These are phyloP conservation scores for Drosophila anomalipes DNA, from an alignment of 2,888 invertebrate genomes.

Conservation along the genomic window DNA sequence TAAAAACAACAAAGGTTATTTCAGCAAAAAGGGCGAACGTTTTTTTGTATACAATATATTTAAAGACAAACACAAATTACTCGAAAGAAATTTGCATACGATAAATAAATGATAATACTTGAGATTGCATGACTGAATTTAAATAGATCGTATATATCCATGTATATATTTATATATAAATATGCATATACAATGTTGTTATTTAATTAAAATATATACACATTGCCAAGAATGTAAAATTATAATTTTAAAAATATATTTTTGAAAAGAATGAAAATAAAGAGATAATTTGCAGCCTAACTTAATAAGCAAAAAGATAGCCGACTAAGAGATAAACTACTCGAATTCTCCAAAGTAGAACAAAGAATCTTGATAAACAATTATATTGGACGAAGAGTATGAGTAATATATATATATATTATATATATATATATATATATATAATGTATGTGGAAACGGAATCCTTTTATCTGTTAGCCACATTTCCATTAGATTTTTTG, in stretches of 20 bases:
- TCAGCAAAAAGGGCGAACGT: slow-evolving; percentile 34
- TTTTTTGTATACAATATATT: slow-evolving; percentile 8
- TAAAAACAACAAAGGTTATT: slow-evolving; percentile 11
- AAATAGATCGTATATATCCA: background rate
- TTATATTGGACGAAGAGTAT: background rate
- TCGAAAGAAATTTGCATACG: slow-evolving; percentile 10
- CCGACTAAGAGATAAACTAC: background rate
- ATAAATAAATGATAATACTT: background rate
- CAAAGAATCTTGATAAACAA: background rate
- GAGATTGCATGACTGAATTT: background rate
- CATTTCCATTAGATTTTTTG: background rate
- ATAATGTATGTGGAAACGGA: background rate
- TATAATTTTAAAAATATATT: background rate
- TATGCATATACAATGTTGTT: background rate
- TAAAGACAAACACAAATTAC: slow-evolving; percentile 13
- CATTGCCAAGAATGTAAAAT: background rate
- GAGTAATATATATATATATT: background rate
- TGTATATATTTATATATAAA: background rate
- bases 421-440: background rate
- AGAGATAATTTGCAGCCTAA: background rate
- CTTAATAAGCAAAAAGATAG: background rate
- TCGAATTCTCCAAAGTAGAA: background rate
- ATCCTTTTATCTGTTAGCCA: background rate
- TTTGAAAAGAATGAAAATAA: background rate
- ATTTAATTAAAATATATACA: background rate